Evolutionary conservation across 2,113 vertebrate species (phyloP).

Genomic region (Alligator sinensis): DNA sequence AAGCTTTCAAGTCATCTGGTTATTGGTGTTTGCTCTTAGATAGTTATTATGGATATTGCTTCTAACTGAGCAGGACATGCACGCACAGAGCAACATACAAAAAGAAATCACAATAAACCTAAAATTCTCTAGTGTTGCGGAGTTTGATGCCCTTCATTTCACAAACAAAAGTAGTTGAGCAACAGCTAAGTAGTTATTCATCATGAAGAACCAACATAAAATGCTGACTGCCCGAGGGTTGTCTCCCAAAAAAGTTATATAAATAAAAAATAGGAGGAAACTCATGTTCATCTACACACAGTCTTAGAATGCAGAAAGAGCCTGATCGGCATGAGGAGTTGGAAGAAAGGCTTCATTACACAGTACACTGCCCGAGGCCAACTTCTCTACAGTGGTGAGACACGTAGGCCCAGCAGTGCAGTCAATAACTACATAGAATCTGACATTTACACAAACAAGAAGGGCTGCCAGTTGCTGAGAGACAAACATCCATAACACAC

Average conservation of each 20-base stretch:
- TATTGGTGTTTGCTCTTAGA: not conserved
- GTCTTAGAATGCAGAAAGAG: conserved; percentile 20
- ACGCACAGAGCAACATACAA: accelerated
- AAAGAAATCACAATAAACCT: conserved; percentile 45
- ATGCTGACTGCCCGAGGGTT: accelerated
- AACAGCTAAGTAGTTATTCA: conserved; percentile 18
- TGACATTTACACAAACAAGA: conserved; percentile 71
- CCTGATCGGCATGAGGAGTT: conserved; percentile 43
- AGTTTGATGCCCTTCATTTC: conserved; percentile 16
- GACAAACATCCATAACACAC: conserved; percentile 64
- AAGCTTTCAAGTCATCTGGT: conserved; percentile 32
- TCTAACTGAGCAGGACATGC: conserved; percentile 4
- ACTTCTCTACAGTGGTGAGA: conserved; percentile 24
- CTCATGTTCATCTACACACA: not conserved
- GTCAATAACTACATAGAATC: conserved; percentile 63
- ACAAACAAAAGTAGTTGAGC: conserved; percentile 40
- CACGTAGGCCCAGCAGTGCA: conserved; percentile 5
- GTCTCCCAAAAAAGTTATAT: not conserved
- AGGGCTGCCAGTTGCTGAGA: conserved; percentile 58
- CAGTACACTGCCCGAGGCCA: conserved; percentile 43
- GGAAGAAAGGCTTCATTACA: conserved; percentile 62
- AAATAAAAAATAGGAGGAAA: conserved; percentile 38
- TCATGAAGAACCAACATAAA: conserved; percentile 19
- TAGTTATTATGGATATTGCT: not conserved
- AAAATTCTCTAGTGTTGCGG: conserved; percentile 19